Conservation (phyloP, 1,140 invertebrate species). For the Meteorus sp. region DNA sequence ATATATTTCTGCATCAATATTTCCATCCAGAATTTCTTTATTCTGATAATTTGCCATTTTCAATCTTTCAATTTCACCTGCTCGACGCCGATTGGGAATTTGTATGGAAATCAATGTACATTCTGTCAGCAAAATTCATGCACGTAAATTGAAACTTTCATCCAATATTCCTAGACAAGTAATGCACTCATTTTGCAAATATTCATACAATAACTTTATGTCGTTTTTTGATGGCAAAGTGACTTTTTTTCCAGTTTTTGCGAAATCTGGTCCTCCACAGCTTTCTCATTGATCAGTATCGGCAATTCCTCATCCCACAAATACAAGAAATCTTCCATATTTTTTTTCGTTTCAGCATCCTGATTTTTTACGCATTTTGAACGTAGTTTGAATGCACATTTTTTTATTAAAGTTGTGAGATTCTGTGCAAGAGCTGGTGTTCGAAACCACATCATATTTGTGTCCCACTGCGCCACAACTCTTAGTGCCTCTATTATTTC, state of each 20-base stretch:
- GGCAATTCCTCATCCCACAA: constrained; percentile 14
- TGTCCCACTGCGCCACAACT: constrained; percentile 14
- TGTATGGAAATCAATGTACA: constrained; percentile 1
- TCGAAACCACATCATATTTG: not conserved
- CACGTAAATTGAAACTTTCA: not conserved
- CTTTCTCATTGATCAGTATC: constrained; percentile 14
- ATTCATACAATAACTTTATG: constrained; percentile 17
- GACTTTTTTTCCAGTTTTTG: constrained; percentile 10
- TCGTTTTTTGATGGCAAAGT: constrained; percentile 14
- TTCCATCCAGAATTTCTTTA: not conserved
- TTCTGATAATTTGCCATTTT: not conserved
- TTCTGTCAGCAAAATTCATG: not conserved
- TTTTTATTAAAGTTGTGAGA: constrained; percentile 20
- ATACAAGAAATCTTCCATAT: constrained; percentile 22
- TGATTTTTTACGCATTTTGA: constrained; percentile 18
- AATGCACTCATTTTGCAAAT: not conserved
- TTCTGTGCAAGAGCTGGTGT: constrained; percentile 10
- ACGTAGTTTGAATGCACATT: not conserved
- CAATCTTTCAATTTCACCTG: constrained; percentile 8
- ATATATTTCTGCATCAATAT: not conserved
- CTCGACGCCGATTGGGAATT: constrained; percentile 5
- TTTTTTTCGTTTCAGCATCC: constrained; percentile 10
- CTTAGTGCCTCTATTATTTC: constrained; percentile 17
- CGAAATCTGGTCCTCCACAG: constrained; percentile 13
- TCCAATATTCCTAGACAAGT: not conserved